Evolutionary conservation across 2,113 vertebrate genomes (phyloP).

Genomic region (Gadus macrocephalus): DNA sequence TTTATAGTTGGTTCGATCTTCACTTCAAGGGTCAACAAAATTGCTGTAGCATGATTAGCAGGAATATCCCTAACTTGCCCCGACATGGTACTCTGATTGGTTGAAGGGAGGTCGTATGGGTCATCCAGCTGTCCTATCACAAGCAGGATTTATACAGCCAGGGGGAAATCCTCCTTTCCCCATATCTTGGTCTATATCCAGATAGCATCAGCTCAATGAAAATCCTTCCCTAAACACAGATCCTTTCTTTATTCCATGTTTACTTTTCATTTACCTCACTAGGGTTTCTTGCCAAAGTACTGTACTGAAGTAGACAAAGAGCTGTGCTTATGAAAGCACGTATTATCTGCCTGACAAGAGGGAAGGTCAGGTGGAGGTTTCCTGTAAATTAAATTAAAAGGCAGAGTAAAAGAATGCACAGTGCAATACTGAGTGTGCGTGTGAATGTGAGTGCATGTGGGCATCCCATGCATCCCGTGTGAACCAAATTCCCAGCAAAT

Average conservation of each 20-base stretch:
- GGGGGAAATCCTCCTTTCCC: not conserved
- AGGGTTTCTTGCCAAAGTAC: not conserved
- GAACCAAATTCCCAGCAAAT: not conserved
- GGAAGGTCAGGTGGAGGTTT: not conserved
- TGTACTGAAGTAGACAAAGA: not conserved
- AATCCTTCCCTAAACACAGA: not conserved
- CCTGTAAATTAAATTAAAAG: not conserved
- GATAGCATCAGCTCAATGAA: conserved; percentile 26
- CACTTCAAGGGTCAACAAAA: too few relatives aligned
- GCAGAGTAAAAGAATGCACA: not conserved
- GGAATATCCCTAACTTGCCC: conserved; percentile 21
- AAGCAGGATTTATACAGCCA: not conserved
- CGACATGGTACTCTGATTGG: conserved; percentile 16
- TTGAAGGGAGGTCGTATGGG: conserved; percentile 7
- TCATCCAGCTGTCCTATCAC: too few relatives aligned
- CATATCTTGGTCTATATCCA: not conserved
- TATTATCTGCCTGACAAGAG: conserved; percentile 5
- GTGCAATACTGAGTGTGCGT: not conserved
- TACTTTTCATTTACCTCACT: conserved; percentile 14
- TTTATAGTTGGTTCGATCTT: too few relatives aligned
- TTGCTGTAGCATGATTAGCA: too few relatives aligned
- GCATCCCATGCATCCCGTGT: too few relatives aligned
- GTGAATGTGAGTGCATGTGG: not conserved
- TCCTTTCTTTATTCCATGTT: not conserved
- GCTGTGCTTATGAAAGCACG: not conserved